These are phyloP conservation scores for Corapipo altera DNA, from an alignment of 2,113 vertebrate genomes.

Conservation along the genomic window DNA sequence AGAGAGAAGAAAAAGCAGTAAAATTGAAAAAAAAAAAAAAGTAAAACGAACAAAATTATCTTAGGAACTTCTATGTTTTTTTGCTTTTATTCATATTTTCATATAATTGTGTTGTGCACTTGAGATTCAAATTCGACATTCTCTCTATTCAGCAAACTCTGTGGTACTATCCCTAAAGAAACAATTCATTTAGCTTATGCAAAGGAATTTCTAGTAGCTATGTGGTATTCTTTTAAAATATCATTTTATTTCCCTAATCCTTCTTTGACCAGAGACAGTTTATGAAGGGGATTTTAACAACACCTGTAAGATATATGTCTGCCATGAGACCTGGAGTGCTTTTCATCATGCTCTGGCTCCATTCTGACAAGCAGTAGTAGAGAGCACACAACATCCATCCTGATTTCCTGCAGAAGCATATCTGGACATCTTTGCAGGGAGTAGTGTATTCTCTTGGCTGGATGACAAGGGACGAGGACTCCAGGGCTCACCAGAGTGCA, in stretches of 20 bases:
- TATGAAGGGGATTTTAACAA: constrained; percentile 43
- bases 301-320: background rate
- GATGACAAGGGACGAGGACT: background rate
- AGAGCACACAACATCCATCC: background rate
- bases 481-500: background rate
- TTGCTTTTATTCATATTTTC: background rate
- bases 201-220: constrained; percentile 13
- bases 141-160: background rate
- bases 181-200: background rate
- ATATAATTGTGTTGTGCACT: background rate
- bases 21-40: background rate
- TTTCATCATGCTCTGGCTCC: background rate
- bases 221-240: constrained; percentile 58
- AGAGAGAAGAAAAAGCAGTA: background rate
- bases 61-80: background rate
- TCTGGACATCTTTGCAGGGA: background rate
- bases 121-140: background rate
- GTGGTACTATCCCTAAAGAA: background rate
- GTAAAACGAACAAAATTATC: background rate
- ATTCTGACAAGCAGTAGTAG: background rate
- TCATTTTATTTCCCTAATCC: constrained; percentile 52
- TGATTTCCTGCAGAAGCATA: background rate
- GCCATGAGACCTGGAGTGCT: background rate
- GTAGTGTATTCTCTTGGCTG: background rate
- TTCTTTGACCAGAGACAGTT: constrained; percentile 44